Conservation (phyloP, 2,113 vertebrate species). For the Rhabdornis inornatus region DNA sequence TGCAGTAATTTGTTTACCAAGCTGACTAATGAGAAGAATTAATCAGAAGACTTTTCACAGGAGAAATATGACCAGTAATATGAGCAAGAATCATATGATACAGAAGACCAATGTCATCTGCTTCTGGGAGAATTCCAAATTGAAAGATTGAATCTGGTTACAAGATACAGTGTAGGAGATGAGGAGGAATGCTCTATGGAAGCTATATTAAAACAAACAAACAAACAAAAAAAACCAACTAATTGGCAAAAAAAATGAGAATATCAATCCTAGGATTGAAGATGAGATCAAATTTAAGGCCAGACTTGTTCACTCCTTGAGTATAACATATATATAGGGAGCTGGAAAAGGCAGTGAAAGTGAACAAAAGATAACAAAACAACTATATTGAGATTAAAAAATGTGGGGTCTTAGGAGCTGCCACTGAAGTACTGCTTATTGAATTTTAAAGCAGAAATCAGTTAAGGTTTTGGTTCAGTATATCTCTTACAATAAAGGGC, state of each 20-base stretch:
- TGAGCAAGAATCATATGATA: neutral
- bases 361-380: neutral
- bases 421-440: neutral
- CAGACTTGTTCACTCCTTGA: neutral
- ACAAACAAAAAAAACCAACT: neutral
- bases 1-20: slow-evolving; percentile 57
- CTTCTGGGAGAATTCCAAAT: slow-evolving; percentile 27
- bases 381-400: neutral
- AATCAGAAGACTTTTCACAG: slow-evolving; percentile 29
- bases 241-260: neutral
- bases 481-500: neutral
- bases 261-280: neutral
- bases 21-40: slow-evolving; percentile 57
- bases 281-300: neutral
- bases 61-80: slow-evolving; percentile 27
- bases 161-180: neutral
- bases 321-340: neutral
- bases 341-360: neutral
- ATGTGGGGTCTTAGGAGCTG: neutral
- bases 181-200: neutral
- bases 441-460: neutral
- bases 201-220: neutral
- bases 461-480: neutral
- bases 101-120: slow-evolving; percentile 1
- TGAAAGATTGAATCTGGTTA: neutral